A percentile compares a stretch with the other conserved stretches of the same genome.
Evolutionary conservation across 1,140 invertebrate species (phyloP).

Genomic region (Nasonia longicornis): DNA sequence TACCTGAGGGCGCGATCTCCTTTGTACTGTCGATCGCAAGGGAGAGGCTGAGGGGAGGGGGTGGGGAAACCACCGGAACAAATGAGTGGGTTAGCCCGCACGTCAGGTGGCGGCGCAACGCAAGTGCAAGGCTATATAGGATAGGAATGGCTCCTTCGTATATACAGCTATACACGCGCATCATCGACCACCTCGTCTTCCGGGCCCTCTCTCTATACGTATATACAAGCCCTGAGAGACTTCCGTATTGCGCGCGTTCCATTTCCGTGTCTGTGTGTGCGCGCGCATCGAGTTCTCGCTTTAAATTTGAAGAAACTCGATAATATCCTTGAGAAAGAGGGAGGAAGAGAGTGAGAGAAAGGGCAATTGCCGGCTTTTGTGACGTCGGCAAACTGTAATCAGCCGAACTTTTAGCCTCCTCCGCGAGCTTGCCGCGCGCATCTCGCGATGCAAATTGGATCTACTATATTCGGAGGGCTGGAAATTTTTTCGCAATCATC

Average conservation of each 20-base stretch:
- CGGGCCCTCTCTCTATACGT: no score
- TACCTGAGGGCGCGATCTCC: conserved; percentile 38
- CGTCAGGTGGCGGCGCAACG: conserved; percentile 36
- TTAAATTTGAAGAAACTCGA: conserved; percentile 27
- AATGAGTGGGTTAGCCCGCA: conserved; percentile 54
- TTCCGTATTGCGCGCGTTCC: neutral
- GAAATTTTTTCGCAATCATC: no score
- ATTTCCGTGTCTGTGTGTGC: neutral
- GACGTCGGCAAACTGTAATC: conserved; percentile 1
- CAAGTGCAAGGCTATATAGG: neutral
- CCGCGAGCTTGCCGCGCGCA: no score
- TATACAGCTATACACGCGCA: neutral
- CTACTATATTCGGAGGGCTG: no score
- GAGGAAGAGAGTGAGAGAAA: no score
- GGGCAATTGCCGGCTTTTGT: neutral
- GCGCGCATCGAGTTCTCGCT: neutral
- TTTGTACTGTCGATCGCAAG: conserved; percentile 55
- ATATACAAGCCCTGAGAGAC: no score
- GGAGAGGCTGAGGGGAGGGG: conserved; percentile 23
- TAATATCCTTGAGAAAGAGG: neutral
- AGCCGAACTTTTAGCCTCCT: neutral
- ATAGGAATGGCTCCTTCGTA: neutral
- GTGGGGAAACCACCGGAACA: conserved; percentile 49
- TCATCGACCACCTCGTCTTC: neutral
- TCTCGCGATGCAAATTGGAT: no score